Percentiles rank a stretch among this genome's conserved stretches.
Conservation (phyloP, 2,888 invertebrate genomes). For the Tuberolachnus salignus region DNA sequence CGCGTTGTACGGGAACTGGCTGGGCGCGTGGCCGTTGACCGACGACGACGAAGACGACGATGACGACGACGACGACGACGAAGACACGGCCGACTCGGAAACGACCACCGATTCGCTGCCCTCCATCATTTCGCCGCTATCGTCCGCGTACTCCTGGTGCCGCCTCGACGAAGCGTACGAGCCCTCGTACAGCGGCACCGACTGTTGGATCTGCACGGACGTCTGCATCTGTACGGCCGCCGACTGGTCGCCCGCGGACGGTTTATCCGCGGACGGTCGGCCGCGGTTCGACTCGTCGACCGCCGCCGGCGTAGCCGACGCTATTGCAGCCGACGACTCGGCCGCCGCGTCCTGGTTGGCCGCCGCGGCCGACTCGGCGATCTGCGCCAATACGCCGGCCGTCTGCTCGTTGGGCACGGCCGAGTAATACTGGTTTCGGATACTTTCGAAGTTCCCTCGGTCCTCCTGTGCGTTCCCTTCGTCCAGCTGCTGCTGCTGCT, state of each 20-base stretch:
- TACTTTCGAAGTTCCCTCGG: conserved; percentile 19
- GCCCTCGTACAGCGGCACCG: conserved; percentile 59
- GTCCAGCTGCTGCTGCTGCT: background rate
- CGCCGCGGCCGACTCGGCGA: conserved; percentile 52
- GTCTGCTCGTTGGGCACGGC: conserved; percentile 52
- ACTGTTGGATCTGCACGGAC: conserved; percentile 62
- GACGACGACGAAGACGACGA: conserved; percentile 11
- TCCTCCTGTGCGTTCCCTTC: background rate
- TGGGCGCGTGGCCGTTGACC: conserved; percentile 45
- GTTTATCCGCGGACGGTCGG: no score
- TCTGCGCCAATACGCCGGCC: conserved; percentile 44
- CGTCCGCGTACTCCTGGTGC: conserved; percentile 48
- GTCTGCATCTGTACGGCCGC: conserved; percentile 62
- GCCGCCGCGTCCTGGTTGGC: conserved; percentile 61
- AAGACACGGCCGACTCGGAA: background rate
- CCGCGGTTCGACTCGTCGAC: conserved; percentile 60
- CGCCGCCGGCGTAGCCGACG: conserved; percentile 60
- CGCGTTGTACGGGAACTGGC: conserved; percentile 51
- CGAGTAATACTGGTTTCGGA: conserved; percentile 40
- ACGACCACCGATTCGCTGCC: conserved; percentile 36
- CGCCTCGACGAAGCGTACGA: conserved; percentile 64
- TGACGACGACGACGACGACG: background rate
- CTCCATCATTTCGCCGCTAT: conserved; percentile 50
- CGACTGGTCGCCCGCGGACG: conserved; percentile 57
- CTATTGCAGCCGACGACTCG: conserved; percentile 60